Conservation (phyloP, 2,888 invertebrate species). For the Thyatira batis region DNA sequence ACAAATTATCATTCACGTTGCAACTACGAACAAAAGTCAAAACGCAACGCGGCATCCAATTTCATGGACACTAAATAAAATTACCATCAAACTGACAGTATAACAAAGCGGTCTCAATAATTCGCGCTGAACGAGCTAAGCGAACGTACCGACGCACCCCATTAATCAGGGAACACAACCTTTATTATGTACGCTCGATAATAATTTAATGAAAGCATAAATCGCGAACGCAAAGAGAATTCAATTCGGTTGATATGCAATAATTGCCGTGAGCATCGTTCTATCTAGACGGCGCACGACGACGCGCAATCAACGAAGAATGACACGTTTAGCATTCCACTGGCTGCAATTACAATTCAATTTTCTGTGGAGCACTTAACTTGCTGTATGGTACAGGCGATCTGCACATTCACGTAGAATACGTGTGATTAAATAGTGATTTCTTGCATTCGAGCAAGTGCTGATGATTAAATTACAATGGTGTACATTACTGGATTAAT, state of each 20-base stretch:
- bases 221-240: slow-evolving; percentile 42
- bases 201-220: slow-evolving; percentile 63
- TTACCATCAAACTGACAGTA: slow-evolving; percentile 70
- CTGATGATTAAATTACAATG: slow-evolving; percentile 14
- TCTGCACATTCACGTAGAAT: slow-evolving; percentile 21
- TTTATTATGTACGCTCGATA: slow-evolving; percentile 35
- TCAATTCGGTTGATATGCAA: slow-evolving; percentile 72
- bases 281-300: slow-evolving; percentile 36
- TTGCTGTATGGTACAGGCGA: slow-evolving; percentile 42
- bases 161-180: slow-evolving; percentile 61
- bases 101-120: slow-evolving; percentile 78
- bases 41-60: slow-evolving; percentile 64
- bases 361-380: slow-evolving; percentile 61
- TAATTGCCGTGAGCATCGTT: slow-evolving; percentile 54
- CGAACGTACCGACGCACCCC: slow-evolving; percentile 49
- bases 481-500: slow-evolving; percentile 25
- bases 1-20: slow-evolving; percentile 52
- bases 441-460: slow-evolving; percentile 27
- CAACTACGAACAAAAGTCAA: slow-evolving; percentile 42
- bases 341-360: slow-evolving; percentile 73
- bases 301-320: slow-evolving; percentile 59
- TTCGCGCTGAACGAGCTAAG: slow-evolving; percentile 68
- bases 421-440: slow-evolving; percentile 49
- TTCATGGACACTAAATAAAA: slow-evolving; percentile 80
- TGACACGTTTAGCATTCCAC: slow-evolving; percentile 64